Evolutionary conservation across 2,797 vertebrate species (phyloP), one percentile per base, ranked within the genome.

Genomic region (Eremophila alpestris): DNA sequence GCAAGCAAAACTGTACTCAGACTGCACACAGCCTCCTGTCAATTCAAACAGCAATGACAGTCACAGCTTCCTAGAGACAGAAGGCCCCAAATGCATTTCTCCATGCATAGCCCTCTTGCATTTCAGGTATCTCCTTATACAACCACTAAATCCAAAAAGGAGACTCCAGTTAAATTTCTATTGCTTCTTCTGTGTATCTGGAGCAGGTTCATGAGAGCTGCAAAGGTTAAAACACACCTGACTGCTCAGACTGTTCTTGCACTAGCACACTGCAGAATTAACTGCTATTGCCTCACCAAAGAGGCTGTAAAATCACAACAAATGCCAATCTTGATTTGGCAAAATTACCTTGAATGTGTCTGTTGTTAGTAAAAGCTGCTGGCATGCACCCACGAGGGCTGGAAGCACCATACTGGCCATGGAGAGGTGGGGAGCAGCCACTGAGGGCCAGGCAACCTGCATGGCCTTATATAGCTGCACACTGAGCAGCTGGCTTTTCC

Each of bases 381-480:
- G 11, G 63, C 30, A n/a, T 1, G 23, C 13, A 67, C 26, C 36
- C 40, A 59, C 3, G 3, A 87, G 38, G 17, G 56, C 68, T 64
- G 71, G 74, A 60, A 91, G 54, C 36, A 65, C 30, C 29, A 51
- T 45, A 41, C 7, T 2, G 7, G 62, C 78, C 86, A n/a, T 1
- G 22, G 79, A 54, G 40, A 78, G 34, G 67, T 9, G 34, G 51
- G 13, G 64, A 73, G 26, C 3, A 2, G 83, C 36, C 11, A 3
- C 1, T 0, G 13, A 83, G 67, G 27, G 34, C 24, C 62, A 69
- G 74, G 51, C 68, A n/a, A 64, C 64, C 65, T 68, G 43, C 77
- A 54, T 93, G 90, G 11, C 97, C 96, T 87, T 96, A 95, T 96
- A 96, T 97, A 96, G 94, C 63, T 92, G 80, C 51, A 86, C 2